phyloP scores from a whole-genome alignment of 2,888 invertebrate genomes.

The Reticulitermes lucifugus region DNA sequence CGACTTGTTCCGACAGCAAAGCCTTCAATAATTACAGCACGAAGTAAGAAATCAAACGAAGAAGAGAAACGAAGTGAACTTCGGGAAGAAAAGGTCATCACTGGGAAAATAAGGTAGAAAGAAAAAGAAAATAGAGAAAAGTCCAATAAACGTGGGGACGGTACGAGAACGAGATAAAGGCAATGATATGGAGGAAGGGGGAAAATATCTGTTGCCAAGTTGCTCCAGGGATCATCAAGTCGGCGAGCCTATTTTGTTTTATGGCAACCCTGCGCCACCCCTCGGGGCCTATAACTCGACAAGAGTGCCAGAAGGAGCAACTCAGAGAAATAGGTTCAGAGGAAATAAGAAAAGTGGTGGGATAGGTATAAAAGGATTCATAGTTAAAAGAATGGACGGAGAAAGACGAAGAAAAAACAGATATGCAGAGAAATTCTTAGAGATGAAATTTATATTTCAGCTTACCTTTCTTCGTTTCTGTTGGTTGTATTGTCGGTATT shows the following conservation, averaged over 20 bases:
- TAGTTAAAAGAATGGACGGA: constrained; percentile 9
- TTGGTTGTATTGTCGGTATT: neutral
- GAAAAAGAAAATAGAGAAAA: neutral
- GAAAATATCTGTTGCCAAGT: constrained; percentile 30
- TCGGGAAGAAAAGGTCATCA: neutral
- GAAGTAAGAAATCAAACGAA: neutral
- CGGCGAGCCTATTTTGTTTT: constrained; percentile 42
- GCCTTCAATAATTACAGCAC: constrained; percentile 2
- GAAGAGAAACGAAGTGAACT: neutral
- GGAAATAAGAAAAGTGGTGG: neutral
- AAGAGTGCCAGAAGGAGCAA: constrained; percentile 18
- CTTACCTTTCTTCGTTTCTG: constrained; percentile 1
- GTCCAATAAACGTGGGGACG: neutral
- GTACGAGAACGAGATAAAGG: neutral
- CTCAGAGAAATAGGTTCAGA: constrained; percentile 25
- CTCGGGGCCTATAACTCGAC: constrained; percentile 34
- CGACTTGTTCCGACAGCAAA: neutral
- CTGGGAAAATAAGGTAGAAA: neutral
- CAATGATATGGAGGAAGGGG: constrained; percentile 4
- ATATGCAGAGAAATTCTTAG: neutral
- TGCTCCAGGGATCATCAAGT: constrained; percentile 39
- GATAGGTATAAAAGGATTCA: constrained; percentile 16
- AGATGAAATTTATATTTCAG: constrained; percentile 24
- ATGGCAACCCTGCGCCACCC: constrained; percentile 29
- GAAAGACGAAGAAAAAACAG: neutral